Conservation (phyloP, 2,113 vertebrate genomes). For the Protomyctophum bolini region DNA sequence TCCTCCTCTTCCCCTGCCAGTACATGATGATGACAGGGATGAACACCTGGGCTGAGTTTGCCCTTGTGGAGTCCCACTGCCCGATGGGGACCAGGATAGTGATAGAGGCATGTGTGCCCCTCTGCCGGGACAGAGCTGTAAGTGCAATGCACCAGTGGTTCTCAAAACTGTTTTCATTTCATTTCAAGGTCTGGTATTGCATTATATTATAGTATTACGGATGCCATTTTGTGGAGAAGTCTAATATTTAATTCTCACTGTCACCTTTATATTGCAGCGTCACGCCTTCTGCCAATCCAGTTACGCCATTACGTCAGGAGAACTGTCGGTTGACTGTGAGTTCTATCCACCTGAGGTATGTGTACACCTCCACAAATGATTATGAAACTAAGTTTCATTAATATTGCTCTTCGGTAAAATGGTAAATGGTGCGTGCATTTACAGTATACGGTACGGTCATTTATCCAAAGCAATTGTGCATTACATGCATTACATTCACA, state of each 20-base stretch:
- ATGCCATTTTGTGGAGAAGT: not conserved
- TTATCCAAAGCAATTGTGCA: too few species aligned
- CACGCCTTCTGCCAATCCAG: slow-evolving; percentile 13
- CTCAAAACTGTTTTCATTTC: not conserved
- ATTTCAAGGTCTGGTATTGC: not conserved
- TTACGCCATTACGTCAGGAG: rapidly evolving
- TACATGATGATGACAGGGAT: rapidly evolving
- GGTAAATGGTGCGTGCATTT: too few species aligned
- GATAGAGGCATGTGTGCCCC: slow-evolving; percentile 13
- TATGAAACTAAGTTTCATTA: too few species aligned
- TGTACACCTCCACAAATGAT: not conserved
- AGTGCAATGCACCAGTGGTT: not conserved
- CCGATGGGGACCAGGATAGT: slow-evolving; percentile 3
- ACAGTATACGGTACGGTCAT: too few species aligned
- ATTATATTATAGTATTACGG: not conserved
- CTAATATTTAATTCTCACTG: not conserved
- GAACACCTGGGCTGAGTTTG: not conserved
- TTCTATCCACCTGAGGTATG: slow-evolving; percentile 22
- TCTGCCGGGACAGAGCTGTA: slow-evolving; percentile 40
- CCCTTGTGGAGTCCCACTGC: slow-evolving; percentile 31
- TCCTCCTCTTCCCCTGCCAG: not conserved
- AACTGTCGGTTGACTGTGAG: not conserved
- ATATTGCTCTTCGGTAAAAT: too few species aligned
- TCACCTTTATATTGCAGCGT: slow-evolving; percentile 1
- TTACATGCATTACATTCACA: too few species aligned